Conservation (phyloP, 2,113 vertebrate species). For the Campylomormyrus tamandua region DNA sequence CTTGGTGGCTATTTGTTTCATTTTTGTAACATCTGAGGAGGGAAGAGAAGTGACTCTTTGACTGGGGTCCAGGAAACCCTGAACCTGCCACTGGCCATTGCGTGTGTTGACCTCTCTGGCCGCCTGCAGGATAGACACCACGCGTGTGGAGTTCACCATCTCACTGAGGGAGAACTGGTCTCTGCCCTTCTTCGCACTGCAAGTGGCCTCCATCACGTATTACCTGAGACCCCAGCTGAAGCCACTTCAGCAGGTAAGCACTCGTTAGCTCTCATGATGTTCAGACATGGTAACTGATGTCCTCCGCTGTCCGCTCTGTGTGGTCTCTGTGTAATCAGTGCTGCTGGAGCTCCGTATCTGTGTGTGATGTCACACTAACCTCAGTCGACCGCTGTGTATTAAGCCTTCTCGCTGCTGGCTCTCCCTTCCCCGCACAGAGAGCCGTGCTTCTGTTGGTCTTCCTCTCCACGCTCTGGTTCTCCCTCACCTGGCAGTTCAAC, state of each 20-base stretch:
- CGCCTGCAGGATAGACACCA: slow-evolving; percentile 81
- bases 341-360: slow-evolving; percentile 25
- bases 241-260: slow-evolving; percentile 67
- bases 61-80: neutral
- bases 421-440: slow-evolving; percentile 57
- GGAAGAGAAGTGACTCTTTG: neutral
- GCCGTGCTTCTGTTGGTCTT: slow-evolving; percentile 74
- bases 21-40: neutral
- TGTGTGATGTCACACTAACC: neutral
- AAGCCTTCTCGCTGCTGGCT: neutral
- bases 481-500: slow-evolving; percentile 95
- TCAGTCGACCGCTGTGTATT: neutral
- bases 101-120: neutral
- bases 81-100: neutral
- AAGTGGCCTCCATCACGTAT: slow-evolving; percentile 81
- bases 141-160: slow-evolving; percentile 94
- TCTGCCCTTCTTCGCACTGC: slow-evolving; percentile 86
- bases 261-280: neutral
- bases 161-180: slow-evolving; percentile 97
- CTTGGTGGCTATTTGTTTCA: neutral
- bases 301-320: neutral
- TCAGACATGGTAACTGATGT: neutral
- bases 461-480: slow-evolving; percentile 81
- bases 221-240: slow-evolving; percentile 74
- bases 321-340: slow-evolving; percentile 35